Conservation (phyloP, 2,797 vertebrate species). For the Danio aesculapii region DNA sequence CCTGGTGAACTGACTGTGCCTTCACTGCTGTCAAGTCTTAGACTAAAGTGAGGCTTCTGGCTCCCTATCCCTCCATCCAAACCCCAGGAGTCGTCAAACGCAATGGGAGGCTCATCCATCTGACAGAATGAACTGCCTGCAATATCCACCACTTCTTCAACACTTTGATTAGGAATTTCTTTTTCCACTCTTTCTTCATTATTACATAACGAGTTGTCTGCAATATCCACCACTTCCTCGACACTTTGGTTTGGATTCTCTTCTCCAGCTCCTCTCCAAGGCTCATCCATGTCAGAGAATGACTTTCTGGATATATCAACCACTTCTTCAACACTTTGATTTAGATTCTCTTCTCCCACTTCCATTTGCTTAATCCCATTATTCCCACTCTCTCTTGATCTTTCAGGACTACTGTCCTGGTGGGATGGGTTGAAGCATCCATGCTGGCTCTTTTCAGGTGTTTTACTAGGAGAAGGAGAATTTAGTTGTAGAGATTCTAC, state of each 20-base stretch:
- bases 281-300: conserved; percentile 75
- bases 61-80: conserved; percentile 59
- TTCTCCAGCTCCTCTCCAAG: conserved; percentile 43
- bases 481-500: conserved; percentile 5
- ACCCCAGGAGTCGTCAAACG: conserved; percentile 79
- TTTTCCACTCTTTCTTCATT: neutral
- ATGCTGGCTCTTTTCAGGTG: neutral
- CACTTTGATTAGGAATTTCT: neutral
- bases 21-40: conserved; percentile 74
- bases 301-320: neutral
- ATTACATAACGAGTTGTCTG: too few species aligned
- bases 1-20: conserved; percentile 50
- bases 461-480: neutral
- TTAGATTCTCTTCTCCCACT: neutral
- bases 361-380: neutral
- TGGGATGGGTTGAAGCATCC: neutral
- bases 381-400: neutral
- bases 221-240: too few species aligned
- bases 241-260: neutral
- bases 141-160: neutral
- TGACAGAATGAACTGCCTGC: conserved; percentile 59
- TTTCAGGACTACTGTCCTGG: neutral
- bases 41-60: conserved; percentile 69
- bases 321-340: neutral
- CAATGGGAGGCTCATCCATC: conserved; percentile 80